Base-by-base conservation (phyloP, 2,797 vertebrate genomes). In the Melanitta fusca region DNA sequence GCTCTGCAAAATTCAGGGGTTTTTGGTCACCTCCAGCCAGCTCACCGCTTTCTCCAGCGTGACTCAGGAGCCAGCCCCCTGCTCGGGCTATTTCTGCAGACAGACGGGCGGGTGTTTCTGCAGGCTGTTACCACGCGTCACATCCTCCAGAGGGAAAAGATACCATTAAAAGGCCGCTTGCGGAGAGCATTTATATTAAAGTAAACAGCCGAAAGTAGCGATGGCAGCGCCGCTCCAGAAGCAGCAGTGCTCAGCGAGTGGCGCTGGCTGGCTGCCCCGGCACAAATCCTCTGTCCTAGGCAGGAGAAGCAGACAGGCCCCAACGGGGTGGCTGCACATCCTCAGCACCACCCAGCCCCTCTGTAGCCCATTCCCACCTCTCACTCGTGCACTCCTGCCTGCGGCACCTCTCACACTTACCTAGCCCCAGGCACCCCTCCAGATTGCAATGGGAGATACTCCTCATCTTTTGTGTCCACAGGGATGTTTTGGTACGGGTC, bases 71-170 rank as follows among this genome's bases (percentile, higher is more conserved):
- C 80, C 87, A 83, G 80, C 32, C 80, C 75, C 1, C 4, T 56
- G 18, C 85, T 85, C 93, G 65, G 74, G 57, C 57, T 89, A 13
- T 85, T 87, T 82, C 65, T 85, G 86, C 57, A 87, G 57, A 96
- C 93, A 94, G 92, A 89, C 11, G 0, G 64, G 74, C 84, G n/a
- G 95, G 87, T 93, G 93, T 95, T 97, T 91, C 89, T 91, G 93
- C 93, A 96, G 88, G 30, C 91, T 80, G 56, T 73, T 60, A 49
- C 19, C 43, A 62, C 84, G 36, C 22, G 53, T 95, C 93, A 89
- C 91, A 71, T 94, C 84, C 86, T 96, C 79, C 84, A 57, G 61
- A 82, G 75, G 91, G 91, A 87, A 71, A 81, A 66, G 74, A 69
- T 93, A 47, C 88, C 88, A 36, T 77, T 62, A 88, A 88, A 61